Evolutionary conservation across 2,797 vertebrate genomes (phyloP).

Genomic region (Argyrosomus regius): DNA sequence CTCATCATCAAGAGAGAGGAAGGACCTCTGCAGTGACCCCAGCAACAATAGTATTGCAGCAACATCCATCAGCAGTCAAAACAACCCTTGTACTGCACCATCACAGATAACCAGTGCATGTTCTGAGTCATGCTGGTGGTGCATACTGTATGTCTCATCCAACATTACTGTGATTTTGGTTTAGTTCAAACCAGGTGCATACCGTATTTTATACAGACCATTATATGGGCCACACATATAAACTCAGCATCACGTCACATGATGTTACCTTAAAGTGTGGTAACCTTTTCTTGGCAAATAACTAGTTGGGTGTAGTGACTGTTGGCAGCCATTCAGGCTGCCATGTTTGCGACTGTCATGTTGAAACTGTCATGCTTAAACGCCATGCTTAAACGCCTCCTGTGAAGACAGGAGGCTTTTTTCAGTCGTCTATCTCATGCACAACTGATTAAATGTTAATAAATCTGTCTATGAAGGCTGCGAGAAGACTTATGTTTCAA

Average conservation of each 20-base stretch:
- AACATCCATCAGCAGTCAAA: constrained; percentile 49
- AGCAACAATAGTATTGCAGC: constrained; percentile 30
- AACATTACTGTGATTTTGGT: background rate
- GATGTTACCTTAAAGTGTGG: background rate
- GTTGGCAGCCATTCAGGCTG: background rate
- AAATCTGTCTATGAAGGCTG: background rate
- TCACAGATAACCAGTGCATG: background rate
- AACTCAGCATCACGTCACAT: background rate
- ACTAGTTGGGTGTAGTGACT: background rate
- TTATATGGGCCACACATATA: background rate
- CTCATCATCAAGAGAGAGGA: constrained; percentile 42
- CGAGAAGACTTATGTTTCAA: background rate
- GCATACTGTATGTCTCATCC: background rate
- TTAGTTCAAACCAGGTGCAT: background rate
- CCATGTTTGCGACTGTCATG: background rate
- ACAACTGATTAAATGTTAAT: background rate
- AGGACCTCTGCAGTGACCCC: constrained; percentile 29
- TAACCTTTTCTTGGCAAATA: background rate
- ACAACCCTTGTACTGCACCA: background rate
- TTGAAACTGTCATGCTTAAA: no score
- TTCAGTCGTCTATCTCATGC: background rate
- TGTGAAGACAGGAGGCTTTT: background rate
- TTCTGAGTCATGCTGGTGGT: background rate
- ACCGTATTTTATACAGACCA: background rate
- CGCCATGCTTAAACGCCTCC: no score